Evolutionary conservation across 2,113 vertebrate species (phyloP), one percentile per base, ranked within the genome.

Genomic region (Corydoras maculifer): DNA sequence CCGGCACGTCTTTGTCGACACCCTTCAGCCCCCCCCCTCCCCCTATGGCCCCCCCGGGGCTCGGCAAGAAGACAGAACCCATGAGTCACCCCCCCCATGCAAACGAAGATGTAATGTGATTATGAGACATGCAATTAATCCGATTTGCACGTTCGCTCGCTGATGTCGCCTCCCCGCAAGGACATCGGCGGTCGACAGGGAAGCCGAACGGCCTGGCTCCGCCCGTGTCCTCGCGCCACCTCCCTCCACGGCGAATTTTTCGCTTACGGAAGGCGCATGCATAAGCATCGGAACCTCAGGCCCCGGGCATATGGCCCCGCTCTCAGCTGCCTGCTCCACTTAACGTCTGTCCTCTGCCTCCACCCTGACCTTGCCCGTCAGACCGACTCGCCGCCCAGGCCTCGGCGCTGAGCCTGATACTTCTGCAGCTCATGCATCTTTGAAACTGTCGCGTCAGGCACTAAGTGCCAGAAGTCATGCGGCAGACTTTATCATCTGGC

Each of bases 61-160:
- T 54, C 55, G 57, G 84, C 84, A 74, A 85, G 82, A 82, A 83
- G 87, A 86, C 84, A 81, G 83, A 53, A 57, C 14, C 79, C 84
- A 25, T 88, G 88, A 88, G 84, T 90, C 88, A 88, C 69, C 64
- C 62, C 62, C 18, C 18, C 74, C 81, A 84, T 87, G 84, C 86
- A 87, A 89, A 89, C 87, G 80, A 86, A 87, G 85, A 88, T 88
- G 84, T 88, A 88, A 88, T 88, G 83, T 80, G 84, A 88, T 90
- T 89, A 90, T 83, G 77, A 78, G 87, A 88, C 80, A 82, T 86
- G 86, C 86, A 90, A 88, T 90, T 89, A 87, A 89, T 90, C 88
- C 79, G 78, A 89, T 90, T 89, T 86, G 74, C 81, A 80, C 70
- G 75, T 80, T 77, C 79, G 78, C 80, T 84, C 68, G 71, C 75